Evolutionary conservation across 2,888 invertebrate species (phyloP), one percentile per base, ranked within the genome.

Genomic region (Sturmia bella): DNA sequence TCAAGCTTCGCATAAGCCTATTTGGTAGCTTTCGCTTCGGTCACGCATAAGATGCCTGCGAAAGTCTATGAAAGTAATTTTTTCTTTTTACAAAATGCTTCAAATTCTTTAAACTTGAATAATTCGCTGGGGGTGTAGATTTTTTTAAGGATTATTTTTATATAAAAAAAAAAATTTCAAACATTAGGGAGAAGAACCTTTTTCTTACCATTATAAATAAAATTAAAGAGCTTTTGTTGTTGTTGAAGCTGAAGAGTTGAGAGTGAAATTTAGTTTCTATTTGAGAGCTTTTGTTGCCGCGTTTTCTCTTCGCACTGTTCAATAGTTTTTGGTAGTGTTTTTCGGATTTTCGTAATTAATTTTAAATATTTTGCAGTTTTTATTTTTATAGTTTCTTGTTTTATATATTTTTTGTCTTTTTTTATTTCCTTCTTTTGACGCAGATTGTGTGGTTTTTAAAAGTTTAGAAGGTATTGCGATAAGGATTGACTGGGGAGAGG

Each of bases 121-220:
- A 9, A 32, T 32, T 32, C 32, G 32, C 9, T 32, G 1, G 7
- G 32, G 7, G 3, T 32, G 4, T 15, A 48, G 37, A 52, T 15
- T 59, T 50, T 0, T 13, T 17, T 56, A 27, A 43, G n/a, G 43
- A 41, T 45, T 19, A 37, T 56, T 27, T 37, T 37, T 37, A 54
- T 43, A 52, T n/a, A 21, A 7, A 48, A 48, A 43, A 43, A 21
- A 7, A 48, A 48, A 43, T 52, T 68, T 45, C 45, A 66, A 37
- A 69, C 45, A 39, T 69, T 61, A 52, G n/a, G 43, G 41, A 48
- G 70, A 27, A 48, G 70, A 84, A 84, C 86, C 66, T 68, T 89
- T 90, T 90, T 89, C 89, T 89, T 89, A 89, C 89, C 89, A 89
- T 89, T 87, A 88, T 90, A 86, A 87, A 85, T 86, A 88, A 88